A percentile compares a stretch with the other conserved stretches of the same genome.
Evolutionary conservation across 2,797 vertebrate species (phyloP).

Genomic region (Mormyrus proboscirostris): DNA sequence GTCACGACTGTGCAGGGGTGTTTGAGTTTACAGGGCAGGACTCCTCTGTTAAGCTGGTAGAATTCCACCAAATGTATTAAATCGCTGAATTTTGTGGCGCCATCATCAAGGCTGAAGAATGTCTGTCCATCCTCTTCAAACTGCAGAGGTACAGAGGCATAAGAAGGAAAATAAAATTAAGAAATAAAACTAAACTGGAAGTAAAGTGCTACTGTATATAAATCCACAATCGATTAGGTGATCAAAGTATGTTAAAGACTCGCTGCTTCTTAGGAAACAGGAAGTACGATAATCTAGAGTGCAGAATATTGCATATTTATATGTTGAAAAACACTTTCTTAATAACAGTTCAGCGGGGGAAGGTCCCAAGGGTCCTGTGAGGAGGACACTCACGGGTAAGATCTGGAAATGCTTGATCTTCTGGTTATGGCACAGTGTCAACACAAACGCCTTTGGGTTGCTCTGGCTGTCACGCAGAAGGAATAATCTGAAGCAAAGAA

Average conservation of each 20-base stretch:
- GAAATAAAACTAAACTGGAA: not conserved
- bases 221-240: not conserved
- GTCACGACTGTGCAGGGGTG: conserved; percentile 95
- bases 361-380: not conserved
- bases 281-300: not conserved
- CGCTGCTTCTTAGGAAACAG: not conserved
- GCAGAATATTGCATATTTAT: not conserved
- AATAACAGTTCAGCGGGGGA: not conserved
- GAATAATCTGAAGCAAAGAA: conserved; percentile 71
- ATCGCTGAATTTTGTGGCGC: conserved; percentile 95
- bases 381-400: conserved; percentile 75
- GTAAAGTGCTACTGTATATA: not conserved
- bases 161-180: not conserved
- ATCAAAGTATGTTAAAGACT: not conserved
- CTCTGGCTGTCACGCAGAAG: conserved; percentile 97
- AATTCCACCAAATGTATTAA: conserved; percentile 98
- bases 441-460: conserved; percentile 96
- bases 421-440: conserved; percentile 96
- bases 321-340: not conserved
- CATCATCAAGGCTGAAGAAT: conserved; percentile 95
- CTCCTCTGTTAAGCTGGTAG: conserved; percentile 97
- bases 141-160: conserved; percentile 46
- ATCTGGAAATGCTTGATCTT: conserved; percentile 99
- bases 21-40: conserved; percentile 95
- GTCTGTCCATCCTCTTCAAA: conserved; percentile 92